Evolutionary conservation across 2,113 vertebrate species (phyloP), one percentile per base, ranked within the genome.

Genomic region (Entelurus aequoreus): DNA sequence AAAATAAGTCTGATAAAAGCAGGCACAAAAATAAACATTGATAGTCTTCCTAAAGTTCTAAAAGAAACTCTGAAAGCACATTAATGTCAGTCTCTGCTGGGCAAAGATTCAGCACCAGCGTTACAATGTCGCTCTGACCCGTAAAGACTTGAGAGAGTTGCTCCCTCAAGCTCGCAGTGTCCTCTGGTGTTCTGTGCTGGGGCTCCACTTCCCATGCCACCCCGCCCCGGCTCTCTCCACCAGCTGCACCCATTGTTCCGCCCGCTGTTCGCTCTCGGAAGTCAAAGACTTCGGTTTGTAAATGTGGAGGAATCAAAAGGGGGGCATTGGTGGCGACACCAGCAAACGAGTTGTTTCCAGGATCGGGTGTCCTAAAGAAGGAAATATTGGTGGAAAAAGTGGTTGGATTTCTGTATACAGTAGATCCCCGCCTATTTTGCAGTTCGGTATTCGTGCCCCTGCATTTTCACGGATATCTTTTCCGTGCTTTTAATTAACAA

Each of bases 101-200:
- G 62, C 94, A 84, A 44, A 82, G 79, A 79, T 92, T 90, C 28
- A 95, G 88, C 37, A 91, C 87, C 75, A 92, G 88, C 16, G 89
- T 88, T 63, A 95, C 90, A 65, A 87, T 83, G 66, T 83, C 83
- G 57, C 93, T 89, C 83, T 94, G 92, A n/a, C 71, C 90, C 0
- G 79, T 81, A 56, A 95, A 95, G 21, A 95, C 88, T 72, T 90
- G 85, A 38, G 85, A 62, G 44, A 95, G 89, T 58, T 84, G 76
- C 62, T 88, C 76, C 60, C 88, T 87, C 0, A 95, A 84, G 53
- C 44, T 57, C 38, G 88, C 77, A 0, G 93, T 93, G 53, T 92
- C 90, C 6, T 82, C 75, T 0, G 49, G 44, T 0, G 63, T 79
- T 71, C 90, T 75, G 40, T 75, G 57, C 57, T 60, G 69, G 14